phyloP scores from a whole-genome alignment of 2,797 vertebrate genomes.

The Sternarchorhynchus goeldii region DNA sequence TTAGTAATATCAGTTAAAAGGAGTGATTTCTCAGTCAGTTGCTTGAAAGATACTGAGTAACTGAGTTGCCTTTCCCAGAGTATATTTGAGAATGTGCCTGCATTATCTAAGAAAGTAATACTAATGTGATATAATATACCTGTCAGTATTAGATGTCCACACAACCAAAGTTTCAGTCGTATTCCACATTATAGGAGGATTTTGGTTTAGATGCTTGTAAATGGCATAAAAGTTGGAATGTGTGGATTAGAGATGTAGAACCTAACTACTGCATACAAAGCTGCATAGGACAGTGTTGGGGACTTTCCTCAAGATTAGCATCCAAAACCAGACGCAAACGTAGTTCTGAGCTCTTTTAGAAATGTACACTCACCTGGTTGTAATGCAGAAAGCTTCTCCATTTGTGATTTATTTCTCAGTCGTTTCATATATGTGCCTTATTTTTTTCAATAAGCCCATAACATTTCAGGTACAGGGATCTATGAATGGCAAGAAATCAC shows the following conservation, averaged over 20 bases:
- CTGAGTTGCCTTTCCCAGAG: slow-evolving; percentile 53
- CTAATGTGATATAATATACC: slow-evolving; percentile 42
- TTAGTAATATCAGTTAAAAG: slow-evolving; percentile 45
- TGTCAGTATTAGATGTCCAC: slow-evolving; percentile 57
- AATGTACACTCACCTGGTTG: slow-evolving; percentile 34
- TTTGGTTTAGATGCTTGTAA: slow-evolving; percentile 47
- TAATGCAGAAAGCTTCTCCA: slow-evolving; percentile 58
- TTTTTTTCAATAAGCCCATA: slow-evolving; percentile 76
- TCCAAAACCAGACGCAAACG: slow-evolving; percentile 20
- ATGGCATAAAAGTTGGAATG: slow-evolving; percentile 35
- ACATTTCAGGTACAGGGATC: slow-evolving; percentile 66
- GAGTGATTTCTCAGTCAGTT: slow-evolving; percentile 38
- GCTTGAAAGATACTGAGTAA: slow-evolving; percentile 22
- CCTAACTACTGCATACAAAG: slow-evolving; percentile 29
- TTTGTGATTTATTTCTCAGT: slow-evolving; percentile 46
- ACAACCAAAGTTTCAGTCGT: slow-evolving; percentile 57
- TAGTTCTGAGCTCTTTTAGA: slow-evolving; percentile 35
- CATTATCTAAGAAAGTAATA: slow-evolving; percentile 49
- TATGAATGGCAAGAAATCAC: slow-evolving; percentile 37
- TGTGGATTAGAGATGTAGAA: slow-evolving; percentile 40
- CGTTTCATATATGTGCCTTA: slow-evolving; percentile 79
- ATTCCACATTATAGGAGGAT: slow-evolving; percentile 41
- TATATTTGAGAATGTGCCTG: slow-evolving; percentile 56
- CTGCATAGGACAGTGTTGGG: slow-evolving; percentile 24
- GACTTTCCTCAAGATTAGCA: slow-evolving; percentile 9